Conservation (phyloP, 1,140 invertebrate species). For the Spodoptera litura region DNA sequence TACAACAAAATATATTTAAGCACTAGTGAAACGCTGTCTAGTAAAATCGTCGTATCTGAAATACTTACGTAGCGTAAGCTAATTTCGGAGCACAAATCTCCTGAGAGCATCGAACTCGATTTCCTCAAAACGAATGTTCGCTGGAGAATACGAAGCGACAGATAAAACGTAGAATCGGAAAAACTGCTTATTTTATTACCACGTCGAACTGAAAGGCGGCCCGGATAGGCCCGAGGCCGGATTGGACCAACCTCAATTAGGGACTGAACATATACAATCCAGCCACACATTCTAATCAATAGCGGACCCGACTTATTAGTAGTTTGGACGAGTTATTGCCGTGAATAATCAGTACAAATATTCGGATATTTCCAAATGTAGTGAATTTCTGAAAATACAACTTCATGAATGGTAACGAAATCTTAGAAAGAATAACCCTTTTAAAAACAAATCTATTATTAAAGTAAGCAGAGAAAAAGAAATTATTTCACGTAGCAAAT, state of each 20-base stretch:
- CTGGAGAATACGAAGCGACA: slow-evolving; percentile 80
- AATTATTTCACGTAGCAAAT: too few species aligned
- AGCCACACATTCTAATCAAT: slow-evolving; percentile 41
- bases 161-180: slow-evolving; percentile 81
- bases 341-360: not conserved
- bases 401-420: too few species aligned
- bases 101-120: slow-evolving; percentile 68
- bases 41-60: not conserved
- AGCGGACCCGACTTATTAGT: not conserved
- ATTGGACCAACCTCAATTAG: slow-evolving; percentile 78
- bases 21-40: not conserved
- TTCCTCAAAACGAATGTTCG: slow-evolving; percentile 74
- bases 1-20: not conserved
- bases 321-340: not conserved
- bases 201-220: slow-evolving; percentile 70
- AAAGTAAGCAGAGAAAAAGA: too few species aligned
- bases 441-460: too few species aligned
- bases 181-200: slow-evolving; percentile 84
- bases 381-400: too few species aligned
- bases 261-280: slow-evolving; percentile 50
- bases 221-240: slow-evolving; percentile 68
- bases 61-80: slow-evolving; percentile 12
- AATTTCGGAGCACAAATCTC: slow-evolving; percentile 54
- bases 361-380: too few species aligned
- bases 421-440: too few species aligned